Base-by-base conservation (phyloP, 2,113 vertebrate genomes). In the Ia io region DNA sequence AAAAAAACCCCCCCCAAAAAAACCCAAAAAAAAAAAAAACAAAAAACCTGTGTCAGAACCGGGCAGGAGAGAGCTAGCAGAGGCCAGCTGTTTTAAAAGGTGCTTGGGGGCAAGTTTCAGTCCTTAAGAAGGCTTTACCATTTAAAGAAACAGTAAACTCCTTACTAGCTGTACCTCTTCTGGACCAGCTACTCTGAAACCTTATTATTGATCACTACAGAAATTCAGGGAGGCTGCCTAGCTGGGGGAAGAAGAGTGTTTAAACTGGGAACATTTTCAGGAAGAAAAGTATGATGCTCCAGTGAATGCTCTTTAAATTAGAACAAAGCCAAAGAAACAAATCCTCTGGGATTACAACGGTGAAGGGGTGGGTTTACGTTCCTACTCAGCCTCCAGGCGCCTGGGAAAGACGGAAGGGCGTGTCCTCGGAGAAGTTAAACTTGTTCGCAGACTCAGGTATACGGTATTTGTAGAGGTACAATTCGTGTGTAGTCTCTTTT, bases 21-120 rank as follows among this genome's bases (percentile, higher is more conserved):
- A 20, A 51, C n/a, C n/a, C 16, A 20, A 53, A 93, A 93, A 84
- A 94, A 93, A 84, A 44, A 93, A 94, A 82, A 40, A 94, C 93
- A 84, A 47, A 47, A 49, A 42, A 44, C 40, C 37, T 3, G 47
- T 10, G 9, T 74, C 78, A 47, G 9, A 67, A 61, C 10, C 25
- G n/a, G 59, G 28, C 30, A 78, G n/a, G 42, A 47, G 17, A 42
- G 10, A 65, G 65, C n/a, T 14, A 37, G 65, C 49, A 49, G 69
- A 1, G 12, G 32, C 40, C 2, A 37, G 42, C 17, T 61, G 13
- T 83, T 94, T 30, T n/a, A 17, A 20, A 71, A 83, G 28, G 9
- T 28, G 49, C 69, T 88, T 49, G 42, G 30, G 37, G 59, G 40
- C 44, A 61, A 63, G 18, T 90, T 49, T 88, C 14, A 51, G 53